phyloP scores from a whole-genome alignment of 37 sponge, comb jelly and placozoan genomes.

The Chondrilla cf. caribensis region DNA sequence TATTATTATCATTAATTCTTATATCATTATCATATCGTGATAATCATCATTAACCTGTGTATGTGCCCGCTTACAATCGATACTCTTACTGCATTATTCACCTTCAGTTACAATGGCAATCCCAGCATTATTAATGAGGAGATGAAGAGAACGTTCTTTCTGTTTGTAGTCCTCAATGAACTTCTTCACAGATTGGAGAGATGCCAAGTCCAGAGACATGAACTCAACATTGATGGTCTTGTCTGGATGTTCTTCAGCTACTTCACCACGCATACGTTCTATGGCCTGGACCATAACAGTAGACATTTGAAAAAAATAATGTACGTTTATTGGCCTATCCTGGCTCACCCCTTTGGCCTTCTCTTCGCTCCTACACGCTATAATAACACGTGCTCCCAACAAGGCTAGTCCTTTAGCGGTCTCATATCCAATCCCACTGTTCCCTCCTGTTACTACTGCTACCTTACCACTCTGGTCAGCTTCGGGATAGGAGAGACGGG shows the following conservation, averaged over 20 bases:
- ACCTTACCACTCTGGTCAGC: slow-evolving; percentile 64
- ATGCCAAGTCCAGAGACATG: slow-evolving; percentile 69
- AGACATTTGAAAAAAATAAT: too few relatives aligned
- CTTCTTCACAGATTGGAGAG: slow-evolving; percentile 58
- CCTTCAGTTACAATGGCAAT: slow-evolving; percentile 47
- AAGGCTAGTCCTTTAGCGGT: slow-evolving; percentile 64
- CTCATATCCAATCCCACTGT: slow-evolving; percentile 84
- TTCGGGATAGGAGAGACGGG: slow-evolving; percentile 38
- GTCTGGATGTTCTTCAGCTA: slow-evolving; percentile 11
- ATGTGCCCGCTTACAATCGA: too few relatives aligned
- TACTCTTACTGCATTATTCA: background rate
- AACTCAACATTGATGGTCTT: slow-evolving; percentile 63
- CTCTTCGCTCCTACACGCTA: slow-evolving; percentile 70
- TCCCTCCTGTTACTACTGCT: slow-evolving; percentile 78
- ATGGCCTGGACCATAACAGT: slow-evolving; percentile 36
- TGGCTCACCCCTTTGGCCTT: slow-evolving; percentile 54
- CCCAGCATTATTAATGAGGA: slow-evolving; percentile 83
- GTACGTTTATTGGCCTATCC: background rate
- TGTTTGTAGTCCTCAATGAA: slow-evolving; percentile 59
- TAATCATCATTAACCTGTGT: too few relatives aligned
- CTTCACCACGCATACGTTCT: slow-evolving; percentile 45
- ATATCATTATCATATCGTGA: too few relatives aligned
- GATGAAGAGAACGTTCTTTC: slow-evolving; percentile 67
- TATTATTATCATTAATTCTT: too few relatives aligned
- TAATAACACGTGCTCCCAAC: slow-evolving; percentile 77